Evolutionary conservation across 2,113 vertebrate species (phyloP).

Genomic region (Phalacrocorax carbo): DNA sequence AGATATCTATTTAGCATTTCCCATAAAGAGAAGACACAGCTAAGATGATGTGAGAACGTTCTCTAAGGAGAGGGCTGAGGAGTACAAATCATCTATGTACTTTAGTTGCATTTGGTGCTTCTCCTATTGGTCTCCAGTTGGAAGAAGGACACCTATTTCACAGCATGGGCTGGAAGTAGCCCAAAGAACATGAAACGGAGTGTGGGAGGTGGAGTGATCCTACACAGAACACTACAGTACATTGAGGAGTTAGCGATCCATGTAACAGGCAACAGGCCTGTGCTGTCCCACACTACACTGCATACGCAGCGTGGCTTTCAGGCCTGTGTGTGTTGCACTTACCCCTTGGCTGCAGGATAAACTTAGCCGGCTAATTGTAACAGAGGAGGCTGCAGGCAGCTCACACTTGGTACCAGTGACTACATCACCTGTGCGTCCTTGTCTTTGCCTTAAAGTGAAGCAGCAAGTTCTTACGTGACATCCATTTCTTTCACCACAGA

Average conservation of each 20-base stretch:
- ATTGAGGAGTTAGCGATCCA: not conserved
- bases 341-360: not conserved
- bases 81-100: not conserved
- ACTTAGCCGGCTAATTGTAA: not conserved
- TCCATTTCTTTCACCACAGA: not conserved
- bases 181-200: not conserved
- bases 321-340: not conserved
- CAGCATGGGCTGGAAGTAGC: not conserved
- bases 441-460: not conserved
- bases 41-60: not conserved
- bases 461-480: not conserved
- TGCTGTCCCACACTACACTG: not conserved
- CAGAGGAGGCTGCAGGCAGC: not conserved
- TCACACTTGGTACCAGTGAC: not conserved
- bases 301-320: not conserved
- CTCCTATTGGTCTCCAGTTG: not conserved
- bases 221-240: not conserved
- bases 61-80: not conserved
- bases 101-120: not conserved
- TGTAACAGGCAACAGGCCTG: not conserved
- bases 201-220: not conserved
- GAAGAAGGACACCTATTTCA: not conserved
- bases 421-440: not conserved
- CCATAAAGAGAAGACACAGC: not conserved
- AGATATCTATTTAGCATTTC: not conserved